Base-by-base conservation (phyloP, 2,797 vertebrate species). In the Danio albolineatus region DNA sequence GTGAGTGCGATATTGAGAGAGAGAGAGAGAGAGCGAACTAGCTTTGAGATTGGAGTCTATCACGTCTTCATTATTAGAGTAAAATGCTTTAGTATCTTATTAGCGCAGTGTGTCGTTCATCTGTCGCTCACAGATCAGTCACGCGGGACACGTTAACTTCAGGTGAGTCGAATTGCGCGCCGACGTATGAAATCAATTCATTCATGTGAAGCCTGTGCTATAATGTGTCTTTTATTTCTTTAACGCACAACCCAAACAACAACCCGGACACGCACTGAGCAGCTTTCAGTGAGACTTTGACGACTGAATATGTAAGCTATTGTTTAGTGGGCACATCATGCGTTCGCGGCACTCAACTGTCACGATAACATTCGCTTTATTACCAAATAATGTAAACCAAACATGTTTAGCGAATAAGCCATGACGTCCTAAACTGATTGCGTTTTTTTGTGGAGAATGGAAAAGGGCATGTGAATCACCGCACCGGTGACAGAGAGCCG, bases 81-180 rank as follows among this genome's bases (percentile, higher is more conserved):
- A 93, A 92, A 92, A 94, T 93, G 91, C 88, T 91, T 87, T 91
- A 91, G 91, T 88, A 89, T 87, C 88, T 88, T 87, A 83, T 89
- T 85, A 79, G 86, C 87, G 87, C 64, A 61, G 49, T 86, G 87
- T 87, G 84, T 85, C 78, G 87, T 83, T 77, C 84, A 90, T 78
- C 88, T 83, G 80, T 87, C 17, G 89, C 41, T 71, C 87, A 44
- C 89, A 88, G 88, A 90, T 89, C 82, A 90, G 86, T 86, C 89
- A 73, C 86, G 89, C 88, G 88, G 90, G 86, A 54, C 57, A 75
- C 89, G 85, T 85, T 87, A 84, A 89, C 59, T 89, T 79, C 91
- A 92, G 14, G 88, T 69, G 71, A 85, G 80, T 48, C 54, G 64
- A 72, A 53, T 51, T 43, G 65, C 60, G 49, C 66, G 59, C 78